Evolutionary conservation across 2,797 vertebrate species (phyloP), one percentile per base, ranked within the genome.

Genomic region (Chiloscyllium punctatum): DNA sequence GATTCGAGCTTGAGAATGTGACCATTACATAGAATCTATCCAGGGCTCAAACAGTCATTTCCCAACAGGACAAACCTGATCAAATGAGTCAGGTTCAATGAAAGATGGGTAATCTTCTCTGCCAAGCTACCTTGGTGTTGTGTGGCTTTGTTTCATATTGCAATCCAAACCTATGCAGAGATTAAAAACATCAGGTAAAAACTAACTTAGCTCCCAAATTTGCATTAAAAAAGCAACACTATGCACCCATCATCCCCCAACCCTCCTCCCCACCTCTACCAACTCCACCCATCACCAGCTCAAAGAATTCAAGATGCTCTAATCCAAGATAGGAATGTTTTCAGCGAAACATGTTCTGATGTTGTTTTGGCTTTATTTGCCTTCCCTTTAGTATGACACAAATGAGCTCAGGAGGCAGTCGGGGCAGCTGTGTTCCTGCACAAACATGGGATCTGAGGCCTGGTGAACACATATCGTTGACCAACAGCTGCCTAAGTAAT

Each of bases 401-500:
- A 62, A 90, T n/a, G 62, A 62, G 87, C 57, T 90, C 87, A 90
- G 87, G 33, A 57, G 53, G 53, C 9, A 90, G 87, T 53, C 53
- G 16, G 16, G 95, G 53, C 86, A 96, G 96, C 95, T 96, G 95
- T 92, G n/a, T 72, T 95, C 96, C 87, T 27, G 42, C 66, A 79
- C 72, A 74, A 96, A 95, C 94, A 92, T 95, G 95, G 96, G 96
- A 96, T 92, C 94, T 96, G 53, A 90, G 30, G 87, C 87, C 53
- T 92, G 88, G 42, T 62, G 86, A 71, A 23, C 87, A 79, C 33
- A n/a, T 16, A 96, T 96, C 95, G 96, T 95, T 96, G 95, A 96
- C 95, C 53, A 53, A 95, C 96, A 96, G 96, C 96, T 96, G 95
- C 92, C 95, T 95, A 96, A 96, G 96, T 96, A 95, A 96, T 96